Evolutionary conservation across 2,888 invertebrate genomes (phyloP), one percentile per base, ranked within the genome.

Genomic region (Cosmia trapezina): DNA sequence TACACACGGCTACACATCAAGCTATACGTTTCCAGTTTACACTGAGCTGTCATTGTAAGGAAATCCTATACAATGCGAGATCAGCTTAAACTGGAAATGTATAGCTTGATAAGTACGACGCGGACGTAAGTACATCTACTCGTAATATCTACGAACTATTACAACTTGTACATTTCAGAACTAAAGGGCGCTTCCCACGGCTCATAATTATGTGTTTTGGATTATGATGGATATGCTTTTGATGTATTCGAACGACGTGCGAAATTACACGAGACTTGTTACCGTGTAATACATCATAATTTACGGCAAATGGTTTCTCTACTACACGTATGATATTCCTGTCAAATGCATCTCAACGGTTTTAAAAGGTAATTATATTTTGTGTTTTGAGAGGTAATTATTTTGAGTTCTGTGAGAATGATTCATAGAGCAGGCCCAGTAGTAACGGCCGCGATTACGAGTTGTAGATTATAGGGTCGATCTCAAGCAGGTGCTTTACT

Each of bases 181-280:
- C 59, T 61, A 70, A 72, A 75, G 70, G 76, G 60, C 63, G 66
- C 68, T 64, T 70, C 71, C 53, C 56, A 72, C 67, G 60, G 53
- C 64, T 61, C 77, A 73, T 80, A 82, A 85, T 87, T 83, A 86
- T 83, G 79, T 83, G 79, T 86, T 87, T 84, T 78, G 83, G 76
- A 87, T 87, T 86, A 88, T 85, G 87, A 88, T 80, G 80, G 81
- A 88, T 86, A 81, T 61, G 78, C 72, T 83, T 83, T 82, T 82
- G 80, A 85, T 82, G 80, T 84, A 83, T 86, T 62, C 70, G 73
- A 79, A 73, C 81, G 74, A 83, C 76, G 83, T 80, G 80, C 77
- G 73, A 86, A 84, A 84, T 84, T 84, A 81, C 74, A 64, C 62
- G 45, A n/a, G 62, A 41, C 77, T 76, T 83, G 75, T 65, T 74